Base-by-base conservation (phyloP, 2,113 vertebrate genomes). In the Corythoichthys intestinalis region DNA sequence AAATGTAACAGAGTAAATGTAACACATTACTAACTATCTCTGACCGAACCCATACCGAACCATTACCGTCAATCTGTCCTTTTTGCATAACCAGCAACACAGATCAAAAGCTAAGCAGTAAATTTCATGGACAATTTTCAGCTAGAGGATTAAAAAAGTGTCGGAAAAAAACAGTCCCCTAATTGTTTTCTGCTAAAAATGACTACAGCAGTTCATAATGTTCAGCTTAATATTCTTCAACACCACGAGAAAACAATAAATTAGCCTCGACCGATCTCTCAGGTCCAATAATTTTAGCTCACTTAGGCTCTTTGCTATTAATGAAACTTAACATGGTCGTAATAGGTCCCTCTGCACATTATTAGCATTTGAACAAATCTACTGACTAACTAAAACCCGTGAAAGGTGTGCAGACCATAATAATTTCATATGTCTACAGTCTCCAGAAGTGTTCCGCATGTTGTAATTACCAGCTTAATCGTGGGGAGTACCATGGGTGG, bases 381-480 rank as follows among this genome's bases (percentile, higher is more conserved):
- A 50, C 28, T 14, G 28, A 66, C 1, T 44, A 17, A 17, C 54
- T 61, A 63, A 69, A 70, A 61, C 46, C 49, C 58, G 7, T 44
- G 46, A 67, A 34, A 39, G 47, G 14, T 39, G 41, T 15, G 6
- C 52, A 53, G 48, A 62, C 2, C 1, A 13, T 65, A 2, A 53
- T 56, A 72, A 75, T 52, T 70, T 63, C 39, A 60, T 57, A 71
- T 67, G 71, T 53, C 64, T 38, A 60, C 17, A 53, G 50, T 53
- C 10, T 56, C 9, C 65, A 77, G 59, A 78, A 74, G 59, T 69
- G 37, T 10, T 14, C 17, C 58, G 62, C 69, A 66, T 68, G 48
- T 74, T 47, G 60, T 79, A 75, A 81, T 83, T 74, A 74, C 68
- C 78, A 73, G 73, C 4, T 41, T 67, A 28, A 58, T 82, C 67